phyloP scores from a whole-genome alignment of 2,113 vertebrate genomes.

The Anarhynchus alexandrinus region DNA sequence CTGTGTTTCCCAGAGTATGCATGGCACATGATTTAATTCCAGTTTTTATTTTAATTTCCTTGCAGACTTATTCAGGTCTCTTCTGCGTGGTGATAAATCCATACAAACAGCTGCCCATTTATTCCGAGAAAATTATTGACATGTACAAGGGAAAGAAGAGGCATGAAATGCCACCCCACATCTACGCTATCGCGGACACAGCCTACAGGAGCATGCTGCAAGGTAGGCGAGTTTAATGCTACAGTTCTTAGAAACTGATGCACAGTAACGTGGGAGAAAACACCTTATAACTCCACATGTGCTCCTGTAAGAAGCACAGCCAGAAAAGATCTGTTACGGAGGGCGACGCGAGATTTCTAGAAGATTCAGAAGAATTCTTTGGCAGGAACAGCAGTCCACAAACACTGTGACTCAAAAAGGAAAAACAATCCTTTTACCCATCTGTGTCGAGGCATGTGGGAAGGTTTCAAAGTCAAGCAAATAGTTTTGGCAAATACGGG shows the following conservation, averaged over 20 bases:
- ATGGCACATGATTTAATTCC: accelerated
- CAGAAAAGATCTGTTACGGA: neutral
- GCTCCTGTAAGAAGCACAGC: neutral
- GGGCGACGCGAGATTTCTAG: neutral
- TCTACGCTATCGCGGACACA: slow-evolving; percentile 92
- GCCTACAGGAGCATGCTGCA: slow-evolving; percentile 99
- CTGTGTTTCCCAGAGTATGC: neutral
- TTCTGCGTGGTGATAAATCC: slow-evolving; percentile 97
- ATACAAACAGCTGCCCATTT: slow-evolving; percentile 95
- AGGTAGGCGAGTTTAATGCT: slow-evolving; percentile 73
- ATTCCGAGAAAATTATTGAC: slow-evolving; percentile 95
- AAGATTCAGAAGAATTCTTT: slow-evolving; percentile 60
- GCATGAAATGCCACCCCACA: slow-evolving; percentile 94
- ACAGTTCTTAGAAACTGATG: neutral
- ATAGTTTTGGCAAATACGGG: slow-evolving; percentile 69
- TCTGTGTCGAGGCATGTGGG: slow-evolving; percentile 22
- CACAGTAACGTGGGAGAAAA: accelerated
- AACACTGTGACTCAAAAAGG: slow-evolving; percentile 77
- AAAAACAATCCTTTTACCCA: slow-evolving; percentile 57
- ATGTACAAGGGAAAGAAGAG: slow-evolving; percentile 99
- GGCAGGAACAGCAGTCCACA: slow-evolving; percentile 10
- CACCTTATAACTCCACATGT: neutral
- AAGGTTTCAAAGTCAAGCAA: slow-evolving; percentile 38
- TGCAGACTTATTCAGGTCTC: slow-evolving; percentile 93
- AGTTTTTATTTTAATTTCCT: neutral